Conservation (phyloP, 2,888 invertebrate species). For the Papilio gigon region DNA sequence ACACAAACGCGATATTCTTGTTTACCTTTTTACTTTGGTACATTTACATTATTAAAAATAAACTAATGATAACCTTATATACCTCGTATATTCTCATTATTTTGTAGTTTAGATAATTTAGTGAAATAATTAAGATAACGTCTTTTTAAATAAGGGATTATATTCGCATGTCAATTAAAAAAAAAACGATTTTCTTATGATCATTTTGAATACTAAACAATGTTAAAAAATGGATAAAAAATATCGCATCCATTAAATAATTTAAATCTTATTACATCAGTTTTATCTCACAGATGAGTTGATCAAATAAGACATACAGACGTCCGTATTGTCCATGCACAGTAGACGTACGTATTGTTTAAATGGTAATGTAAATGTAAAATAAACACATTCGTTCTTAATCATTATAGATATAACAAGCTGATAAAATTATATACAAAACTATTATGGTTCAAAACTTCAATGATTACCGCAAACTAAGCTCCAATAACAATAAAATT, state of each 20-base stretch:
- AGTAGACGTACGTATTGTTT: too few species aligned
- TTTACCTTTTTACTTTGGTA: neutral
- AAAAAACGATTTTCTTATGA: too few species aligned
- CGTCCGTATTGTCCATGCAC: too few species aligned
- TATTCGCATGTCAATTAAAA: neutral
- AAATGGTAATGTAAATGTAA: too few species aligned
- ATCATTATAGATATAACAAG: too few species aligned
- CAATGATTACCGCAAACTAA: too few species aligned
- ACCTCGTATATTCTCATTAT: constrained; percentile 1
- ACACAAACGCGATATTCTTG: too few species aligned
- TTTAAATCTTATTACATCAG: neutral
- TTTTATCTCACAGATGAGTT: neutral
- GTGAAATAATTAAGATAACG: constrained; percentile 2
- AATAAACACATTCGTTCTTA: too few species aligned
- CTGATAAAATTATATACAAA: too few species aligned
- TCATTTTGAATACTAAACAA: neutral
- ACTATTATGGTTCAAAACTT: too few species aligned
- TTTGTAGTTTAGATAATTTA: constrained; percentile 4
- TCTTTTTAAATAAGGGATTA: neutral
- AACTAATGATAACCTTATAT: neutral
- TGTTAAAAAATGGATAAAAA: too few species aligned
- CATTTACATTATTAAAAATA: neutral
- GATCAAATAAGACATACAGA: neutral
- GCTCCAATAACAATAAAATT: too few species aligned
- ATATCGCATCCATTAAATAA: constrained; percentile 1